Base-by-base conservation (phyloP, 2,888 invertebrate species). In the Drosophila atripex region DNA sequence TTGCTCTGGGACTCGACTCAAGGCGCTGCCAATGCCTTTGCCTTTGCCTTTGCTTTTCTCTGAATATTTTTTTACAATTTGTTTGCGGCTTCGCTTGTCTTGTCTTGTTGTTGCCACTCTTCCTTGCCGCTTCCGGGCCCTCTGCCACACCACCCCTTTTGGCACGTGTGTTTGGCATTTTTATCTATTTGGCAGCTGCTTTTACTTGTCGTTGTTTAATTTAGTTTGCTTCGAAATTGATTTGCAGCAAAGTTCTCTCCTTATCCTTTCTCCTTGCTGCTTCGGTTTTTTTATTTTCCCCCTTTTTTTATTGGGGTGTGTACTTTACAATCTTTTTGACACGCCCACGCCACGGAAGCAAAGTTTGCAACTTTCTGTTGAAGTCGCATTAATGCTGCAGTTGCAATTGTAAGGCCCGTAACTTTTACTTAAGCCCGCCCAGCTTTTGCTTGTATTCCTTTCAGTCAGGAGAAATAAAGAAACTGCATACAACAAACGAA, bases 1-100 rank as follows among this genome's bases (percentile, higher is more conserved):
- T 86, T 86, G 86, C 84, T 86, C 68, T 75, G 88, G 88, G 88
- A 86, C 72, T 83, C 73, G 71, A 68, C 73, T 75, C 69, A 75
- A 77, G 80, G 78, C 78, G 78, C 75, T 79, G 80, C 82, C 86
- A 86, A 77, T 77, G 82, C 50, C 43, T 60, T 23, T 23, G 21
- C 21, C 21, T 4, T 3, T 23, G 21, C 21, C 21, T 23, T 73
- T 50, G 43, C 51, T 35, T 14, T 51, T 32, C 52, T 60, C 59
- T 8, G 53, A 61, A 74, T 64, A 60, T 80, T 78, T 80, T 84
- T 78, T 84, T 78, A 76, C 82, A 84, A 84, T 84, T 84, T 86
- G 77, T 86, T 86, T 86, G 86, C 69, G 86, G 84, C 80, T 83
- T 79, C 71, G 65, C 85, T 73, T 59, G 66, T 78, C 75, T 53